Conservation (phyloP, 1,140 invertebrate genomes). For the Dendroctonus ponderosae region DNA sequence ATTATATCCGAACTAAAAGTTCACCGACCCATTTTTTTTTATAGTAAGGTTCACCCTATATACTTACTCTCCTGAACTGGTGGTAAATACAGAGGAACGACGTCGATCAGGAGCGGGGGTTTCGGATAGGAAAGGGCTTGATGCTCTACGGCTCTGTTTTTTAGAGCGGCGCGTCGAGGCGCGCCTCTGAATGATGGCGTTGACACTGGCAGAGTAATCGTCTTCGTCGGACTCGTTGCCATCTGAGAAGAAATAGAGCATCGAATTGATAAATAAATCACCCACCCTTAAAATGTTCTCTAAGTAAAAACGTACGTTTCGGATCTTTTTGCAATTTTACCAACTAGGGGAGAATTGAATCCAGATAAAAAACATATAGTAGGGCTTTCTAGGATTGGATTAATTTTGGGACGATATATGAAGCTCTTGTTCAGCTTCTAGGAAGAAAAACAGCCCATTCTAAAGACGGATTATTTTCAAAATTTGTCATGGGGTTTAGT, state of each 20-base stretch:
- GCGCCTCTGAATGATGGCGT: slow-evolving; percentile 73
- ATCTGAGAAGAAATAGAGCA: slow-evolving; percentile 34
- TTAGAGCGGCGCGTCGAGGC: slow-evolving; percentile 65
- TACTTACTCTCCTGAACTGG: slow-evolving; percentile 79
- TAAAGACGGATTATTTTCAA: no score
- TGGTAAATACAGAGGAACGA: slow-evolving; percentile 78
- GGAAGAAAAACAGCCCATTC: no score
- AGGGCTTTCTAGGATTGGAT: no score
- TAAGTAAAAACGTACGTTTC: no score
- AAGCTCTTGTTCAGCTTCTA: no score
- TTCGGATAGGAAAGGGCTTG: slow-evolving; percentile 68
- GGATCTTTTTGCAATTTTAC: no score
- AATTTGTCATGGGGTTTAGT: no score
- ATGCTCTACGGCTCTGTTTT: slow-evolving; percentile 61
- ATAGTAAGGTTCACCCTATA: no score
- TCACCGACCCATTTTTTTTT: not conserved
- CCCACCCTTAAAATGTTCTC: not conserved
- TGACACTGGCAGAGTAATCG: slow-evolving; percentile 79
- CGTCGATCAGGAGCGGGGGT: slow-evolving; percentile 53
- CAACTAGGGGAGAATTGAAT: no score
- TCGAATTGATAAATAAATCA: slow-evolving; percentile 12
- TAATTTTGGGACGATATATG: no score
- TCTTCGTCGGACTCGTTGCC: slow-evolving; percentile 62
- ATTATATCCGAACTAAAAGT: not conserved
- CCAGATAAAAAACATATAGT: no score